A percentile compares a stretch with the other conserved stretches of the same genome.
These are phyloP conservation scores for Noctua janthe DNA, from an alignment of 2,888 invertebrate species.

Conservation along the genomic window DNA sequence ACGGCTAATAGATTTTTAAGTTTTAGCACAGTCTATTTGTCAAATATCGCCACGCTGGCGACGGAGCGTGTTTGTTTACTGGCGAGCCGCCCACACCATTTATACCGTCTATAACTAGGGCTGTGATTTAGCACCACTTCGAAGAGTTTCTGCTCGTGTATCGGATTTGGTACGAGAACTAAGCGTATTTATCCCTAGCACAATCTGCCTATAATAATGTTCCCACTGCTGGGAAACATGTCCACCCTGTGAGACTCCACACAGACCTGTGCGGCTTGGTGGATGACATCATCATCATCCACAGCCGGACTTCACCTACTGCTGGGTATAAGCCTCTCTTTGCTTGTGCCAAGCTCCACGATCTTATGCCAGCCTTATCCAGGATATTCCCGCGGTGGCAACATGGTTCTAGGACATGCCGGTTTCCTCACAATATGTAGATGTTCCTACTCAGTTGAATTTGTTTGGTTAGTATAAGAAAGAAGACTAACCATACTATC, in stretches of 20 bases:
- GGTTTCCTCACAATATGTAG: no score
- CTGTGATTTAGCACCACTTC: slow-evolving; percentile 39
- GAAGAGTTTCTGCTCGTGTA: slow-evolving; percentile 13
- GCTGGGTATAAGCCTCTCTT: no score
- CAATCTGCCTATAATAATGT: background rate
- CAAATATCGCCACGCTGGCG: slow-evolving; percentile 41
- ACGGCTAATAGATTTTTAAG: background rate
- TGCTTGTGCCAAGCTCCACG: no score
- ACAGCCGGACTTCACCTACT: no score
- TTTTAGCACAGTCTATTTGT: slow-evolving; percentile 39
- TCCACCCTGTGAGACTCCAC: background rate
- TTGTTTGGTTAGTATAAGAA: no score
- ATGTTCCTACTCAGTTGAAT: no score
- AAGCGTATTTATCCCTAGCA: background rate
- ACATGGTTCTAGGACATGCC: background rate
- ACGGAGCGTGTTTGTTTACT: slow-evolving; percentile 46
- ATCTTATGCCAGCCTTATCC: no score
- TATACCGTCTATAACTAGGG: slow-evolving; percentile 27
- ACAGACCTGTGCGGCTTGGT: no score
- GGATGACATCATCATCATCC: no score
- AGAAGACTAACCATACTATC: no score
- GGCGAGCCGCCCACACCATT: slow-evolving; percentile 50
- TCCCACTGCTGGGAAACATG: background rate
- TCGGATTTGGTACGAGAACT: background rate
- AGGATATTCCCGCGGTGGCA: no score